Evolutionary conservation across 2,888 invertebrate genomes (phyloP), one percentile per base, ranked within the genome.

Genomic region (Dicycla oo): DNA sequence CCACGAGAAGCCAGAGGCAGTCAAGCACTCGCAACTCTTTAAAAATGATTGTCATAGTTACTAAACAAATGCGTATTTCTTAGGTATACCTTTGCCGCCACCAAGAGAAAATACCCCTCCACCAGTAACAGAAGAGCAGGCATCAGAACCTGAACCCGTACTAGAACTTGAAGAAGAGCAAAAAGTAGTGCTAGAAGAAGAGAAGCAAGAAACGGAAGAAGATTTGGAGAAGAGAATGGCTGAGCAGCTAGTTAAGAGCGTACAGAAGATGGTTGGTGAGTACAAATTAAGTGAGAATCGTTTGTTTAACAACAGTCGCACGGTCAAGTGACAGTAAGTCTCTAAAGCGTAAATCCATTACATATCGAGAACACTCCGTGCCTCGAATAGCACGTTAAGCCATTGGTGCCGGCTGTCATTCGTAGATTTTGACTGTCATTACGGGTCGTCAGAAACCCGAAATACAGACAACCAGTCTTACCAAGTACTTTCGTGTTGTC

Each of bases 201-300:
- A 89, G 53, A 81, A 86, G 13, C 83, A 86, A 62, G 86, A 87
- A 40, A 88, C 82, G 18, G 84, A 75, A 73, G 88, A 88, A 81
- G 92, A 91, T 20, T 86, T 80, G 69, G 92, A 93, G 66, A 87
- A 93, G 85, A 88, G 85, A 23, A 75, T 94, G 56, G 92, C 94
- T 6, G 91, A 95, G 11, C 91, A 95, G 62, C 69, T 96, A 30
- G 86, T 94, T 65, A 89, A 83, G 47, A 93, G 89, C 5, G 93
- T 95, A 0, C 93, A 93, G 82, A 91, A 89, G 83, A 94, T 95
- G 93, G 93, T 95, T 71, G 95, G 95, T 95, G n/a, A 93, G 95
- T 68, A 30, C 0, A 15, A 13, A 30, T 26, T 34, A 13, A 11
- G 1, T 56, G 7, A n/a, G 34, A 34, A 13, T 13, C 11, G 1